Conservation (phyloP, 2,888 invertebrate genomes). For the Deilephila elpenor region DNA sequence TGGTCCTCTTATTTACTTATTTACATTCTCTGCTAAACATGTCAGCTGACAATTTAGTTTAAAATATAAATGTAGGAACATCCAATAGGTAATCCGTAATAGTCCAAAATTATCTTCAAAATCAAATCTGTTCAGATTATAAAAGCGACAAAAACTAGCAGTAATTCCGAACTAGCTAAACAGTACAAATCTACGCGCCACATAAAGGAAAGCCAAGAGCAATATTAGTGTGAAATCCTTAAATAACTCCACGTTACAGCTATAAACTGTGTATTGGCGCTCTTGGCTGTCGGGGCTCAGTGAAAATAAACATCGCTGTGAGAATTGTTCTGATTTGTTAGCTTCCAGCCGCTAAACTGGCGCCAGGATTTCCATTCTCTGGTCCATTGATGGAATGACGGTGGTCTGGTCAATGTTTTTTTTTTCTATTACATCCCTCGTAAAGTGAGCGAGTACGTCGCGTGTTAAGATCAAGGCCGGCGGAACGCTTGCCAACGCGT, state of each 20-base stretch:
- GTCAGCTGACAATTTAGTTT: no score
- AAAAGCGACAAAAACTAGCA: no score
- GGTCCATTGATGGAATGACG: not conserved
- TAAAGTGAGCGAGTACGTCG: not conserved
- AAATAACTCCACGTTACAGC: slow-evolving; percentile 7
- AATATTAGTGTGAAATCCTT: slow-evolving; percentile 24
- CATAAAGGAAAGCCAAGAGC: slow-evolving; percentile 10
- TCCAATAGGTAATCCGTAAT: no score
- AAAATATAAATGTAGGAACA: no score
- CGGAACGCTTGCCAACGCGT: slow-evolving; percentile 10
- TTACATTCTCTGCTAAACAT: no score
- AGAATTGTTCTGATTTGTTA: not conserved
- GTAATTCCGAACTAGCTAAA: not conserved
- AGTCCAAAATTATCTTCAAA: no score
- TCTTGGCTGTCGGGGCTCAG: not conserved
- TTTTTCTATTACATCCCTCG: not conserved
- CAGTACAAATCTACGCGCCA: not conserved
- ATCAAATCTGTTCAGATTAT: no score
- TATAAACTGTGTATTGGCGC: slow-evolving; percentile 6
- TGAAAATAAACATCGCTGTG: slow-evolving; percentile 13
- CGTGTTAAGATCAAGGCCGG: slow-evolving; percentile 20
- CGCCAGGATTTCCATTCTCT: slow-evolving; percentile 1
- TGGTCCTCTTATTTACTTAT: no score
- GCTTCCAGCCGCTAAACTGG: not conserved
- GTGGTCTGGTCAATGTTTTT: not conserved